Evolutionary conservation across 2,888 invertebrate genomes (phyloP).

Genomic region (Sycophila texana): DNA sequence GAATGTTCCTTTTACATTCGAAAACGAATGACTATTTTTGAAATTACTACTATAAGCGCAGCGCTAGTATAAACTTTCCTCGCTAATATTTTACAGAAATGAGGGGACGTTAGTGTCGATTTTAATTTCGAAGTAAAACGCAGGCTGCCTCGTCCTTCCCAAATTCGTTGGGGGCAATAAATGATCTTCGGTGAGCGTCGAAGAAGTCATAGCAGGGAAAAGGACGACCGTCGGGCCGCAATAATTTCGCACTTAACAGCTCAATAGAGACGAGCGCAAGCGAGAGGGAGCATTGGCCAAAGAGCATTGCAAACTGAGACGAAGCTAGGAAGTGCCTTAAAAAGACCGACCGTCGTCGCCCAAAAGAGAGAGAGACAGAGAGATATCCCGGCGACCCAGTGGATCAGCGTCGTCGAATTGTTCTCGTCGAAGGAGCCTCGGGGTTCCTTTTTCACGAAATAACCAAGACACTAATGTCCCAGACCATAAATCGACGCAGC

Average conservation of each 20-base stretch:
- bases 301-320: slow-evolving; percentile 21
- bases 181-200: slow-evolving; percentile 37
- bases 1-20: background rate
- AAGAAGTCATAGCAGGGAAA: slow-evolving; percentile 42
- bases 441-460: slow-evolving; percentile 59
- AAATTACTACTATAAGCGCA: background rate
- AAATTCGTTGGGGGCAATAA: slow-evolving; percentile 39
- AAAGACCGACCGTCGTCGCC: background rate
- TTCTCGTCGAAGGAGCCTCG: slow-evolving; percentile 45
- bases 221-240: slow-evolving; percentile 51
- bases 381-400: slow-evolving; percentile 35
- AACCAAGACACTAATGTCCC: slow-evolving; percentile 62
- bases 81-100: too few relatives aligned
- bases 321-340: slow-evolving; percentile 13
- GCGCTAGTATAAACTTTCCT: too few relatives aligned
- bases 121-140: slow-evolving; percentile 29
- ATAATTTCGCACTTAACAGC: slow-evolving; percentile 59
- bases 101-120: background rate
- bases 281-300: slow-evolving; percentile 27
- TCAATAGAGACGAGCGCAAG: slow-evolving; percentile 52
- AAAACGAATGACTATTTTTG: background rate
- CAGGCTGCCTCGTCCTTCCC: slow-evolving; percentile 29
- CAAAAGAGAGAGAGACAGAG: background rate
- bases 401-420: slow-evolving; percentile 57
- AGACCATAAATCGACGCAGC: slow-evolving; percentile 61